Evolutionary conservation across 2,888 invertebrate genomes (phyloP).

Genomic region (Hymenopus coronatus): DNA sequence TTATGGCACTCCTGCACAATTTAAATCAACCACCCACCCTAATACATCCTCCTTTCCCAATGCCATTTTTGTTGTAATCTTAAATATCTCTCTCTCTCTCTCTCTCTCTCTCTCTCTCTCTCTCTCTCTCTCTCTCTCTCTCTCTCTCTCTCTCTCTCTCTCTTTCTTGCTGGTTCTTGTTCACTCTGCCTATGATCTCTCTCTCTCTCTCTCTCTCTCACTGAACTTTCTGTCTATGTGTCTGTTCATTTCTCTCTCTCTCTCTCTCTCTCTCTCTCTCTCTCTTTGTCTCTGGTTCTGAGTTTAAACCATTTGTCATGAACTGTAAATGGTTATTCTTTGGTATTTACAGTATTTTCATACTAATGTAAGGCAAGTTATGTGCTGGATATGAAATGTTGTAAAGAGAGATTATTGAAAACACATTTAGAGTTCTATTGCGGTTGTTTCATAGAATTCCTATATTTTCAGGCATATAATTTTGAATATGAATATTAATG

Average conservation of each 20-base stretch:
- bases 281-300: slow-evolving; percentile 7
- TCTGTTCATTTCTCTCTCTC: not conserved
- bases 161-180: not conserved
- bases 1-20: not conserved
- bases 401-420: not conserved
- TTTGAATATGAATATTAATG: too few species aligned
- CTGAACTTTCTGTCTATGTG: not conserved
- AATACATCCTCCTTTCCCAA: not conserved
- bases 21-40: not conserved
- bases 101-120: not conserved
- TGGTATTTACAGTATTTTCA: not conserved
- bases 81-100: not conserved
- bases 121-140: not conserved
- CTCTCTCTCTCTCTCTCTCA: not conserved
- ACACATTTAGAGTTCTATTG: not conserved
- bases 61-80: not conserved
- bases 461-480: too few species aligned
- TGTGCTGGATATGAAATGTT: not conserved
- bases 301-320: not conserved
- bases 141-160: not conserved
- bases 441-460: too few species aligned
- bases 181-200: too few species aligned
- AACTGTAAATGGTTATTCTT: slow-evolving; percentile 7
- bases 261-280: slow-evolving; percentile 1
- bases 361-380: not conserved